A percentile compares a stretch with the other conserved stretches of the same genome.
These are phyloP conservation scores for Pterobdella sp. DNA, from an alignment of 2,888 invertebrate species.

Conservation along the genomic window DNA sequence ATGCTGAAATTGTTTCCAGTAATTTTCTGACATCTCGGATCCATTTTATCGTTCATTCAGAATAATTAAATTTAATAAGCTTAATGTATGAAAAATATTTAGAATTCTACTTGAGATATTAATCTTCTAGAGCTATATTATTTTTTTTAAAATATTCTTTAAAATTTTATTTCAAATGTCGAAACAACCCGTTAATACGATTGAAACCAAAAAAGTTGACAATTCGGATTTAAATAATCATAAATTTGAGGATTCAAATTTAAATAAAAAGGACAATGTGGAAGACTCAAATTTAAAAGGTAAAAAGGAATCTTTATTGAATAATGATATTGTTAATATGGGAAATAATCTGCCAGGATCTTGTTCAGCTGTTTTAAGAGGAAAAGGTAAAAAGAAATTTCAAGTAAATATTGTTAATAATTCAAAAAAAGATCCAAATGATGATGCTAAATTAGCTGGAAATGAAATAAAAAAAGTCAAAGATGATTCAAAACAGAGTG, in stretches of 20 bases:
- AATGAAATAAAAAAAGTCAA: too few relatives aligned
- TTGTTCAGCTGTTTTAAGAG: conserved; percentile 5
- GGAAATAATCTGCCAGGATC: background rate
- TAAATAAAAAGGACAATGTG: background rate
- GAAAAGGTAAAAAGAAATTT: conserved; percentile 13
- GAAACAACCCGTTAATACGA: conserved; percentile 9
- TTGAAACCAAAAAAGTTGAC: background rate
- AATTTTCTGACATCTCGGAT: background rate
- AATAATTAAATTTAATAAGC: background rate
- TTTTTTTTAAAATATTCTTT: background rate
- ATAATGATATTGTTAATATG: background rate
- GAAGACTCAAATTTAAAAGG: background rate
- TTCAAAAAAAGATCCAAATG: too few relatives aligned
- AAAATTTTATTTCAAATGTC: conserved; percentile 9
- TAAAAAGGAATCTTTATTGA: background rate
- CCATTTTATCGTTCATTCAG: conserved; percentile 5
- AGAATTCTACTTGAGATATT: background rate
- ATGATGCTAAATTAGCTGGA: too few relatives aligned
- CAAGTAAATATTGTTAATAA: background rate
- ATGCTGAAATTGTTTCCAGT: conserved; percentile 4
- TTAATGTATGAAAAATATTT: background rate
- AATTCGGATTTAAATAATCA: background rate
- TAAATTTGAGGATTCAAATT: background rate
- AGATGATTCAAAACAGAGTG: background rate
- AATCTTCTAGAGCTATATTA: background rate